Evolutionary conservation across 2,113 vertebrate genomes (phyloP), one percentile per base, ranked within the genome.

Genomic region (Monopterus albus): DNA sequence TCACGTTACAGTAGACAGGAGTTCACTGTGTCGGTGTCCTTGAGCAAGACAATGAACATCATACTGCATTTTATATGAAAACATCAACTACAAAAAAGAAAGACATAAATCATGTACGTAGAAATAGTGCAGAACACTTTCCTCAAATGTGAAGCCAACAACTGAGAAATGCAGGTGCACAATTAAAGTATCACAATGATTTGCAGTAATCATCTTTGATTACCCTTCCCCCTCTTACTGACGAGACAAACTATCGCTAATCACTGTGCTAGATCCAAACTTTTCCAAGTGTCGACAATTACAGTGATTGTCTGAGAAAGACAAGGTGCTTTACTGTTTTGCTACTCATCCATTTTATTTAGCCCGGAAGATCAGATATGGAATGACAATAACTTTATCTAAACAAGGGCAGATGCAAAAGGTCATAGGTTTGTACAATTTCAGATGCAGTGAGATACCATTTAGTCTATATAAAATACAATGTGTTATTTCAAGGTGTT

Each of bases 131-230:
- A 36, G 3, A 35, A 56, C 7, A 52, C 29, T 77, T 79, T 28
- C 17, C 29, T 73, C 11, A 7, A 61, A 43, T 18, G 7, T 51
- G 28, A 66, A 50, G 57, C 72, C 53, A 31, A 51, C 28, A 65
- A 73, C 47, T 2, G 68, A 79, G 28, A 46, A 83, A 85, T 47
- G 81, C 89, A 91, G 87, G 86, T 91, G 88, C 79, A 62, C 67
- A 75, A 87, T 91, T 81, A 84, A 78, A 83, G 77, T 63, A 79
- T 76, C 47, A 63, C 73, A 72, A 52, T 89, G 78, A 91, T 91
- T 91, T 69, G 43, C 64, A 31, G 84, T 61, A 88, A 91, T 93
- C 87, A 92, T 88, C 74, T 84, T 73, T 91, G 83, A 93, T 92
- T 91, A 74, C 62, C 74, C 67, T 50, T 45, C 78, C 64, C 75